Percentiles rank a stretch among this genome's conserved stretches.
Evolutionary conservation across 2,797 vertebrate species (phyloP).

Genomic region (Acanthiza pusilla): DNA sequence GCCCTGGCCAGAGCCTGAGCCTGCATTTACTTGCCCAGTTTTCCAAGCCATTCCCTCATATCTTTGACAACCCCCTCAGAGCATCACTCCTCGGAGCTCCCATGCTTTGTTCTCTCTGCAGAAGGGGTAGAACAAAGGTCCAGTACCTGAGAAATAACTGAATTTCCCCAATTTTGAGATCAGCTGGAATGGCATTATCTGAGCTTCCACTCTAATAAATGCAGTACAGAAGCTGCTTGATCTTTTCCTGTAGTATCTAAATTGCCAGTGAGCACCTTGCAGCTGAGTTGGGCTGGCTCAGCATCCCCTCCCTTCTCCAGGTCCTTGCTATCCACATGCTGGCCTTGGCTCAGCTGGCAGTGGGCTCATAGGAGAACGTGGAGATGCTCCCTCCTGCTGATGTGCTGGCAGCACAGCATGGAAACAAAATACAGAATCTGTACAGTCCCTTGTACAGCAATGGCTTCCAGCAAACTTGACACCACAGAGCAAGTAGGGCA

Average conservation of each 20-base stretch:
- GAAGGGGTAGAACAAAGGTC: not conserved
- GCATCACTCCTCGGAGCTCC: not conserved
- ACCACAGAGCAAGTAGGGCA: not conserved
- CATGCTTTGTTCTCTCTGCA: not conserved
- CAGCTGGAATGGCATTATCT: not conserved
- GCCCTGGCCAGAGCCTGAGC: not conserved
- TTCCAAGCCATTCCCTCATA: not conserved
- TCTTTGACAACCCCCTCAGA: not conserved
- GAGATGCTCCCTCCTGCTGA: not conserved
- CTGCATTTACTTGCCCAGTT: not conserved
- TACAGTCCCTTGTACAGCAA: not conserved
- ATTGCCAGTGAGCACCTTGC: not conserved
- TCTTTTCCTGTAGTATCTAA: not conserved
- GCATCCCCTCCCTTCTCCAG: not conserved
- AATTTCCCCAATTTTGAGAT: not conserved
- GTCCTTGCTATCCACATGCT: rapidly evolving
- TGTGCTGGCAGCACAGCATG: not conserved
- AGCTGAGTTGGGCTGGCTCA: not conserved
- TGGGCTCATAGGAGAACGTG: not conserved
- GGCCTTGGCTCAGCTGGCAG: not conserved
- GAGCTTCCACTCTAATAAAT: not conserved
- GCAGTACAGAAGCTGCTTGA: not conserved
- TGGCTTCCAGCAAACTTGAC: not conserved
- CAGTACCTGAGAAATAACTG: not conserved
- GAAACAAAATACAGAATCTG: not conserved